These are phyloP conservation scores for Echinops telfairi DNA, from an alignment of 2,113 vertebrate species.

Conservation along the genomic window DNA sequence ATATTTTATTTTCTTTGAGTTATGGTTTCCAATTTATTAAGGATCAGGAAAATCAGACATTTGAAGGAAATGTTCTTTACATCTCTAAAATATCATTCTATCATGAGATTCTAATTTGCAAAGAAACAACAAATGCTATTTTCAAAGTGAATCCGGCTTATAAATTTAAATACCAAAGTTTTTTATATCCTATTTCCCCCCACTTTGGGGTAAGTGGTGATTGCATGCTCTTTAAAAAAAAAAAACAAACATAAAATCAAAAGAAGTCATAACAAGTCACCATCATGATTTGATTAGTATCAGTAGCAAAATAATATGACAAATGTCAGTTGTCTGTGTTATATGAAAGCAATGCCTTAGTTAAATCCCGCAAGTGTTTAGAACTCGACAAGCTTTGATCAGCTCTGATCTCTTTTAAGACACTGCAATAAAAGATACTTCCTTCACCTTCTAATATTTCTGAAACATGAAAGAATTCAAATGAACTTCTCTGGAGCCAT, in stretches of 20 bases:
- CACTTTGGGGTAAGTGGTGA: not conserved
- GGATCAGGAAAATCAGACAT: slow-evolving; percentile 65
- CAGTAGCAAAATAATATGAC: slow-evolving; percentile 56
- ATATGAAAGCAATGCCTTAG: not conserved
- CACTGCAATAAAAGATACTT: slow-evolving; percentile 5
- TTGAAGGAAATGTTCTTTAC: slow-evolving; percentile 54
- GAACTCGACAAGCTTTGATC: not conserved
- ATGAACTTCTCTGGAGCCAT: slow-evolving; percentile 30
- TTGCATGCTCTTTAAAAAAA: not conserved
- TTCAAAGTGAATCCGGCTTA: slow-evolving; percentile 44
- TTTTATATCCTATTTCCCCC: not conserved
- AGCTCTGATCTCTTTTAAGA: slow-evolving; percentile 19
- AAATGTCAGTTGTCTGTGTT: slow-evolving; percentile 43
- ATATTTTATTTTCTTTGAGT: slow-evolving; percentile 38
- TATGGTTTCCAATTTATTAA: slow-evolving; percentile 21
- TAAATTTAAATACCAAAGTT: slow-evolving; percentile 57
- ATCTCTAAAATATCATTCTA: slow-evolving; percentile 48
- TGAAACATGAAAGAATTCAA: slow-evolving; percentile 41
- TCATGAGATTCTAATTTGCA: slow-evolving; percentile 50
- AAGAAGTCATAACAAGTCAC: not conserved
- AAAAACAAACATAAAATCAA: not conserved
- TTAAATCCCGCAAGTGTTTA: slow-evolving; percentile 23
- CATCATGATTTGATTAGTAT: slow-evolving; percentile 67
- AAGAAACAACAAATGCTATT: slow-evolving; percentile 53
- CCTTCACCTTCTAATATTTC: slow-evolving; percentile 23